Evolutionary conservation across 1,140 invertebrate species (phyloP).

Genomic region (Fopius arisanus): DNA sequence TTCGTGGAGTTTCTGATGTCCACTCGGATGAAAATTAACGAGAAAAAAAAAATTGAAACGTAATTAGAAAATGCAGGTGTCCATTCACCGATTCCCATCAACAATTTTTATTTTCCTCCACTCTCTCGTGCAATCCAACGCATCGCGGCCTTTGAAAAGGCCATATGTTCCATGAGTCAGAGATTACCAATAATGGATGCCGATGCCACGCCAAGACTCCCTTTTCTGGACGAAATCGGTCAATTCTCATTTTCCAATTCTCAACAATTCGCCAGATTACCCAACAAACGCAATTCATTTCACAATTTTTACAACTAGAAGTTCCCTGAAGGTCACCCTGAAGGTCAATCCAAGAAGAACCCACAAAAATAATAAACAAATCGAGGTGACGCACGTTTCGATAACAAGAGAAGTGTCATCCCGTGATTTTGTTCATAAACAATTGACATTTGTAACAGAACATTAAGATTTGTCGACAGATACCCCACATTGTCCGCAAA

Average conservation of each 20-base stretch:
- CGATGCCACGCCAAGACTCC: background rate
- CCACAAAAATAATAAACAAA: too few species aligned
- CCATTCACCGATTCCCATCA: too few species aligned
- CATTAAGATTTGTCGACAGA: background rate
- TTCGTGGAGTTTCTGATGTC: too few species aligned
- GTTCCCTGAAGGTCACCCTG: too few species aligned
- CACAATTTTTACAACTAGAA: background rate
- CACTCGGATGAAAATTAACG: too few species aligned
- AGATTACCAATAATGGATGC: background rate
- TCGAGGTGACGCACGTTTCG: too few species aligned
- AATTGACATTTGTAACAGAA: background rate
- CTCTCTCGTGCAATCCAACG: background rate
- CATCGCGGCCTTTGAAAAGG: slow-evolving; percentile 9
- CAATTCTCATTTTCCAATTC: background rate
- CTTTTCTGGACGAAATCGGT: background rate
- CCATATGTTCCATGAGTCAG: background rate
- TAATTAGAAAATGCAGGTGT: too few species aligned
- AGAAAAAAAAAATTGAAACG: too few species aligned
- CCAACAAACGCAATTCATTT: background rate
- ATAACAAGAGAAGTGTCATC: background rate
- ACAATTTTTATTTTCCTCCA: background rate
- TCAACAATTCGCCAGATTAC: background rate
- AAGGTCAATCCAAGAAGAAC: too few species aligned
- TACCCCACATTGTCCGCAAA: background rate
- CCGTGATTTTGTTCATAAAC: background rate